Base-by-base conservation (phyloP, 2,113 vertebrate genomes). In the Caloenas nicobarica region DNA sequence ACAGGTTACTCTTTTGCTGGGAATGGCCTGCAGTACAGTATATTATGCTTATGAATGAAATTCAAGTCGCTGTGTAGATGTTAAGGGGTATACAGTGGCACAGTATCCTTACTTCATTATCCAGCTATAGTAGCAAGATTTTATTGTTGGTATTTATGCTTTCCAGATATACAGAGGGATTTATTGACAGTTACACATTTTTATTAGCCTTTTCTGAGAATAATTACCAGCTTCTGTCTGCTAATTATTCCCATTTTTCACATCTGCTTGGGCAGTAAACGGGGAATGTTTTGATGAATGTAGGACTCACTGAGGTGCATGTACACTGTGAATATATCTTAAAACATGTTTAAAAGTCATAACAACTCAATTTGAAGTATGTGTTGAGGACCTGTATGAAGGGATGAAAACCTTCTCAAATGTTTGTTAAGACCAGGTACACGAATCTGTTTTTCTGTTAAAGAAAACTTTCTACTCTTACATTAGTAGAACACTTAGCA, bases 11-110 rank as follows among this genome's bases (percentile, higher is more conserved):
- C 9, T 79, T 87, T 19, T 74, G 31, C 44, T 84, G 1, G 16
- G 10, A 44, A 2, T 64, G 34, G 14, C 22, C 48, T 73, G 7
- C 3, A 19, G 16, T 56, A 29, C 11, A 1, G 0, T n/a, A 2
- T 78, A 23, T 42, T 36, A 53, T 66, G 15, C 19, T 13, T n/a
- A 50, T 10, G 8, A 65, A n/a, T 73, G 42, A 66, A 88, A 76
- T 62, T 40, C 25, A 29, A 0, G 21, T 65, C 40, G 4, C 36
- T 65, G 6, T 57, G 53, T 46, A 44, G 61, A 7, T 79, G 13
- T 36, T 69, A 56, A 40, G 79, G 26, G 24, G 3, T 40, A 24
- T 79, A 18, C 33, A 56, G 23, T 56, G 28, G 53, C n/a, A 25
- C 10, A 15, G 18, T 42, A 42, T 46, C 23, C 36, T 71, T 70